Evolutionary conservation across 2,888 invertebrate genomes (phyloP).

Genomic region (Cataglyphis livida): DNA sequence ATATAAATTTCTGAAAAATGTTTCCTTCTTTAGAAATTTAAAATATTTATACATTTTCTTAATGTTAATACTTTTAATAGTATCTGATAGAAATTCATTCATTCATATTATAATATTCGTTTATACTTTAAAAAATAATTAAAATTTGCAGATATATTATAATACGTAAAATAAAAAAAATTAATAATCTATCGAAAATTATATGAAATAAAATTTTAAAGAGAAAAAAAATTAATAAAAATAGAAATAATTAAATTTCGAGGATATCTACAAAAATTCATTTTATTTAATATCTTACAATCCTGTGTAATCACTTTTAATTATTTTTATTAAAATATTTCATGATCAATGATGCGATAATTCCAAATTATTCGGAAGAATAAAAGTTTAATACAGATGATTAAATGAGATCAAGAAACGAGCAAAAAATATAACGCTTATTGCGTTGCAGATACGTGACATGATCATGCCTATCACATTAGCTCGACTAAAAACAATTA

Average conservation of each 20-base stretch:
- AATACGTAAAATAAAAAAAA: background rate
- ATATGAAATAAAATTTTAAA: background rate
- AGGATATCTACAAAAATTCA: background rate
- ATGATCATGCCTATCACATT: constrained; percentile 50
- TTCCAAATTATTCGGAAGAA: background rate
- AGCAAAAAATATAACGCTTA: constrained; percentile 50
- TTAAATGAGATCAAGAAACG: constrained; percentile 29
- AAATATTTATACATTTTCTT: background rate
- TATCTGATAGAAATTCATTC: background rate
- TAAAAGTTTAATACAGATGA: constrained; percentile 23
- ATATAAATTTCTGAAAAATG: background rate
- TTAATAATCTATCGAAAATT: background rate
- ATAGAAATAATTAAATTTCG: background rate
- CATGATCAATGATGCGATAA: background rate
- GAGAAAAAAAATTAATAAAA: background rate
- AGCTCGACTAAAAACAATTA: constrained; percentile 51
- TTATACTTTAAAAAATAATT: background rate
- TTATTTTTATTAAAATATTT: constrained; percentile 3
- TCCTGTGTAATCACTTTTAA: background rate
- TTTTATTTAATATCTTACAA: background rate
- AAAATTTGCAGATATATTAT: background rate
- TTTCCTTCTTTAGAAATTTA: background rate
- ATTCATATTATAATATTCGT: background rate
- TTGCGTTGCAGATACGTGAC: constrained; percentile 11
- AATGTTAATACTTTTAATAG: background rate